Conservation (phyloP, 1,140 invertebrate species). For the Dendrolimus kikuchii region DNA sequence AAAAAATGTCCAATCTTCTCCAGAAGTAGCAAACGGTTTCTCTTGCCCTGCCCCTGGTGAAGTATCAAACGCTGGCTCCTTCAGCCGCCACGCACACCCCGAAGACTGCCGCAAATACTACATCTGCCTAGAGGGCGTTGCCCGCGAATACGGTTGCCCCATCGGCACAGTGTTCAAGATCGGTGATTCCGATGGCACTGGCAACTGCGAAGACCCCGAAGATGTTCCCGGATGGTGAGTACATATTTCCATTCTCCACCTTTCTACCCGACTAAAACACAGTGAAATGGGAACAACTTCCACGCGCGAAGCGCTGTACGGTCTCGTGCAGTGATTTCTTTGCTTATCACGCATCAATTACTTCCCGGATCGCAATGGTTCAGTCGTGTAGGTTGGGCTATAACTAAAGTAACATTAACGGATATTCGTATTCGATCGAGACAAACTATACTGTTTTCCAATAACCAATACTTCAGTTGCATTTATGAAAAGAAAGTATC, state of each 20-base stretch:
- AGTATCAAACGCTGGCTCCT: constrained; percentile 86
- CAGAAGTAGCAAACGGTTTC: constrained; percentile 93
- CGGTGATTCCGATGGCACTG: constrained; percentile 88
- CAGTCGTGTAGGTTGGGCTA: background rate
- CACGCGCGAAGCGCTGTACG: too few species aligned
- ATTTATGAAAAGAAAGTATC: too few species aligned
- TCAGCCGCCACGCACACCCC: constrained; percentile 94
- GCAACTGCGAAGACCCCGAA: constrained; percentile 94
- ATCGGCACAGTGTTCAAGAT: constrained; percentile 97
- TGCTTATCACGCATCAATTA: background rate
- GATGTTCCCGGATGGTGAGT: constrained; percentile 96
- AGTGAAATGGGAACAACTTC: too few species aligned
- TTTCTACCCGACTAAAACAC: too few species aligned
- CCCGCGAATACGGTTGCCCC: constrained; percentile 94
- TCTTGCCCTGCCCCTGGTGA: constrained; percentile 87
- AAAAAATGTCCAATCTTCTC: constrained; percentile 36
- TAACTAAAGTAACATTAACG: background rate
- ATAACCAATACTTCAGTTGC: too few species aligned
- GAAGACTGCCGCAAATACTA: constrained; percentile 97
- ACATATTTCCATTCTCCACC: background rate
- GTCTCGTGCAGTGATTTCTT: background rate
- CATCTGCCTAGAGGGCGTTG: constrained; percentile 91
- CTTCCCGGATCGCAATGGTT: background rate
- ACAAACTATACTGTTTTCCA: background rate
- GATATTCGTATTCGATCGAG: constrained; percentile 10